Conservation (phyloP, 1,140 invertebrate species). For the Aphis gossypii region DNA sequence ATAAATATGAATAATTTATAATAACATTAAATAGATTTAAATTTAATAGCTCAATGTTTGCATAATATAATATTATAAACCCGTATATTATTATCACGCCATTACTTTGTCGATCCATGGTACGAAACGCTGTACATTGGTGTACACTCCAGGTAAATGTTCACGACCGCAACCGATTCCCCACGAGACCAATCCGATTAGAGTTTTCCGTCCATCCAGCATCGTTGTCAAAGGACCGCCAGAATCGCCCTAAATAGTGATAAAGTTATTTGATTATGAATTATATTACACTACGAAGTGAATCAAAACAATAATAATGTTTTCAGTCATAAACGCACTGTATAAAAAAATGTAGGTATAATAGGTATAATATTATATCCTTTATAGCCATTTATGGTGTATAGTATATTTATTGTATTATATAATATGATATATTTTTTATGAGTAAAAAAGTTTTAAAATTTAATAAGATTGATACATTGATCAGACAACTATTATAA, state of each 20-base stretch:
- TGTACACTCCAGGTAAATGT: slow-evolving; percentile 88
- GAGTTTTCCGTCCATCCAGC: slow-evolving; percentile 80
- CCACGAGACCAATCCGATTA: slow-evolving; percentile 90
- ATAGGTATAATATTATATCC: too few species aligned
- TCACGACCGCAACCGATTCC: slow-evolving; percentile 89
- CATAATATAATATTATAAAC: background rate
- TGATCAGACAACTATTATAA: background rate
- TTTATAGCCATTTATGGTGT: too few species aligned
- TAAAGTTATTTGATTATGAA: slow-evolving; percentile 37
- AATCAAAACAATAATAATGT: background rate
- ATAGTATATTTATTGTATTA: too few species aligned
- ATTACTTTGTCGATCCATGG: slow-evolving; percentile 89
- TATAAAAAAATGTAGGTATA: background rate
- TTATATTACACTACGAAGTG: background rate
- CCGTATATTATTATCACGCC: slow-evolving; percentile 59
- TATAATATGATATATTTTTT: too few species aligned
- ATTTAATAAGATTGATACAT: too few species aligned
- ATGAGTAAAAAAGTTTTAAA: too few species aligned
- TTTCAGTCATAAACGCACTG: background rate
- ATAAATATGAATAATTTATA: slow-evolving; percentile 18
- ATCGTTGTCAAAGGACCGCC: slow-evolving; percentile 84
- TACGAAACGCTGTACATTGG: slow-evolving; percentile 89
- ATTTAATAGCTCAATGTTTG: background rate
- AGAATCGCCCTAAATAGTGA: slow-evolving; percentile 76
- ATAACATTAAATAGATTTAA: slow-evolving; percentile 18